Percentiles rank a stretch among this genome's conserved stretches.
These are phyloP conservation scores for Tipula helvola DNA, from an alignment of 2,888 invertebrate species.

Conservation along the genomic window DNA sequence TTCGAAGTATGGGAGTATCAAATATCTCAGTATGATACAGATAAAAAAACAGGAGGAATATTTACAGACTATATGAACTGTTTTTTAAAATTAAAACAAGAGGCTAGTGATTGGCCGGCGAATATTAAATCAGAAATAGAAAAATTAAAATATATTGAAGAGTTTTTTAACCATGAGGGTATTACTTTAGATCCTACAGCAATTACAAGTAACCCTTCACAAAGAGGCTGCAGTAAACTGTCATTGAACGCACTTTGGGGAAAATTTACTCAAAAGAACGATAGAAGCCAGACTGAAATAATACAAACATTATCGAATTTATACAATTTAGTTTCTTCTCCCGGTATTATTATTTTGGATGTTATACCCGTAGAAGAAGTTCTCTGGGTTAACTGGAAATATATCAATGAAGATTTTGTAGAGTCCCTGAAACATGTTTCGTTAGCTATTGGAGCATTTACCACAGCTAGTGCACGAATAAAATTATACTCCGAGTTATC, in stretches of 20 bases:
- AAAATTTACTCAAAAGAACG: too few species aligned
- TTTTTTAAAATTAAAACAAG: not conserved
- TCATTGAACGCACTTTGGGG: not conserved
- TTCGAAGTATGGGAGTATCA: too few species aligned
- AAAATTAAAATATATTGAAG: not conserved
- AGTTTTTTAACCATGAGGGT: not conserved
- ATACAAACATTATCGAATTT: not conserved
- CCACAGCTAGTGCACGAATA: too few species aligned
- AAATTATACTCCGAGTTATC: not conserved
- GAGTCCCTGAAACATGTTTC: not conserved
- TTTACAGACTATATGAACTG: too few species aligned
- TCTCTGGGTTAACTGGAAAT: not conserved
- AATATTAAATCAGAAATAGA: not conserved
- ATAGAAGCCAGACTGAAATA: not conserved
- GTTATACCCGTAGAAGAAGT: not conserved
- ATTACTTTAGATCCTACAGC: not conserved
- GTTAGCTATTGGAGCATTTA: too few species aligned
- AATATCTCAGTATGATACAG: too few species aligned
- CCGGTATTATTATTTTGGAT: not conserved
- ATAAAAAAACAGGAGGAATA: too few species aligned
- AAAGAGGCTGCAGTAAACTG: not conserved
- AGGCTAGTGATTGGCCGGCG: not conserved
- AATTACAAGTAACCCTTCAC: not conserved
- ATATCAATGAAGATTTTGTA: not conserved
- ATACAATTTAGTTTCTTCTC: not conserved